phyloP scores from a whole-genome alignment of 2,888 invertebrate species.

The Anoplius nigerrimus region DNA sequence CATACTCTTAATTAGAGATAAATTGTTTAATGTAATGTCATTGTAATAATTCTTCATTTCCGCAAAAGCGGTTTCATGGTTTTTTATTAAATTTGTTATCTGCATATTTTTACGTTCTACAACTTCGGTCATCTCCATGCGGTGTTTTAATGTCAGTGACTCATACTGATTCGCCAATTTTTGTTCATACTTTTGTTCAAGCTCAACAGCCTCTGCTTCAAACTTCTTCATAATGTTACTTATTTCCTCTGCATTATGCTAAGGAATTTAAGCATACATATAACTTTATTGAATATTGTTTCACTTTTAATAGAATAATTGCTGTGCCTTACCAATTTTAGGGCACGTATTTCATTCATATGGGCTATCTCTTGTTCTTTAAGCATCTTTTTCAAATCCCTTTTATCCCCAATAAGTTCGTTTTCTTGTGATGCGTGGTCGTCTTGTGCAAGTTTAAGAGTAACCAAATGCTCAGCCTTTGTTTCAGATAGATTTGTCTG shows the following conservation, averaged over 20 bases:
- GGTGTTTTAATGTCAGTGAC: conserved; percentile 84
- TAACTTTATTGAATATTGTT: background rate
- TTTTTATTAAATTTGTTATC: conserved; percentile 85
- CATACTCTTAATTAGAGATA: conserved; percentile 91
- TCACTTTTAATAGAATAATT: background rate
- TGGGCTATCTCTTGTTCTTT: conserved; percentile 83
- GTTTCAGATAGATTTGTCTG: conserved; percentile 89
- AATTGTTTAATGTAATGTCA: conserved; percentile 94
- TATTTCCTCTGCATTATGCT: conserved; percentile 74
- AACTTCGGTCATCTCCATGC: conserved; percentile 90
- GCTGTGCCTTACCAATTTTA: conserved; percentile 79
- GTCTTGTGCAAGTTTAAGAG: conserved; percentile 89
- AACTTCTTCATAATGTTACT: conserved; percentile 80
- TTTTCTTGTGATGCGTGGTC: conserved; percentile 86
- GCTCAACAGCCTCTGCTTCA: conserved; percentile 81
- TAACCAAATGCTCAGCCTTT: conserved; percentile 89
- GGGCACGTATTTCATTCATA: conserved; percentile 83
- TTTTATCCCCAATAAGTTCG: conserved; percentile 85
- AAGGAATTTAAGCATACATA: conserved; percentile 5
- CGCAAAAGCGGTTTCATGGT: conserved; percentile 89
- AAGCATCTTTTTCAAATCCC: conserved; percentile 80
- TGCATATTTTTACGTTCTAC: conserved; percentile 95
- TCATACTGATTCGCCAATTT: conserved; percentile 84
- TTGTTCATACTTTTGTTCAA: conserved; percentile 84
- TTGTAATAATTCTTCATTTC: conserved; percentile 97